phyloP scores from a whole-genome alignment of 2,888 invertebrate species.

The Operophtera brumata region DNA sequence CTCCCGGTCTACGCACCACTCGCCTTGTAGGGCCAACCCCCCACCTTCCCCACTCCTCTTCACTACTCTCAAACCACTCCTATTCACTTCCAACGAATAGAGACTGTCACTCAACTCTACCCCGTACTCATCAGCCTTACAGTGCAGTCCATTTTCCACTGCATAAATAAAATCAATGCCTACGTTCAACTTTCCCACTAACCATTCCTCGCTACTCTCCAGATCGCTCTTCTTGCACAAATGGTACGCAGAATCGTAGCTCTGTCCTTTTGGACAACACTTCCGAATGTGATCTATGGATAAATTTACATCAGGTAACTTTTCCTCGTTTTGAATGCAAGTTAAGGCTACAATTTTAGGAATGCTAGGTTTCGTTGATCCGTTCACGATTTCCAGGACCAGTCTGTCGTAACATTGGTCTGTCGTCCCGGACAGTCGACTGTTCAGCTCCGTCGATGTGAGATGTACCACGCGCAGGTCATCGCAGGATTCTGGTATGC shows the following conservation, averaged over 20 bases:
- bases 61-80: constrained; percentile 48
- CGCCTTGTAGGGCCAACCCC: constrained; percentile 46
- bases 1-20: constrained; percentile 71
- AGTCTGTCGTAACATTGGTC: constrained; percentile 62
- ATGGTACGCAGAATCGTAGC: constrained; percentile 59
- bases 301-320: constrained; percentile 35
- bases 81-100: constrained; percentile 50
- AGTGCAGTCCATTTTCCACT: constrained; percentile 54
- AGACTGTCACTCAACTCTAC: constrained; percentile 55
- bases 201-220: constrained; percentile 46
- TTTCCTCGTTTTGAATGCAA: constrained; percentile 48
- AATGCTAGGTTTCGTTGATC: constrained; percentile 49
- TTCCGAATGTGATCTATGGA: constrained; percentile 58
- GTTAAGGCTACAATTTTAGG: constrained; percentile 59
- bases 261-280: constrained; percentile 65
- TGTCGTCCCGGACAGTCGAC: constrained; percentile 28
- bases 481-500: constrained; percentile 56
- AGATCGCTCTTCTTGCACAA: constrained; percentile 47
- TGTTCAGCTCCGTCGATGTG: constrained; percentile 37
- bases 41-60: constrained; percentile 39
- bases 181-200: constrained; percentile 45
- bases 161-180: constrained; percentile 52
- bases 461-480: constrained; percentile 42
- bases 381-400: constrained; percentile 54
- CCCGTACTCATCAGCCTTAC: constrained; percentile 59